Evolutionary conservation across 2,797 vertebrate genomes (phyloP).

Genomic region (Amniataba percoides): DNA sequence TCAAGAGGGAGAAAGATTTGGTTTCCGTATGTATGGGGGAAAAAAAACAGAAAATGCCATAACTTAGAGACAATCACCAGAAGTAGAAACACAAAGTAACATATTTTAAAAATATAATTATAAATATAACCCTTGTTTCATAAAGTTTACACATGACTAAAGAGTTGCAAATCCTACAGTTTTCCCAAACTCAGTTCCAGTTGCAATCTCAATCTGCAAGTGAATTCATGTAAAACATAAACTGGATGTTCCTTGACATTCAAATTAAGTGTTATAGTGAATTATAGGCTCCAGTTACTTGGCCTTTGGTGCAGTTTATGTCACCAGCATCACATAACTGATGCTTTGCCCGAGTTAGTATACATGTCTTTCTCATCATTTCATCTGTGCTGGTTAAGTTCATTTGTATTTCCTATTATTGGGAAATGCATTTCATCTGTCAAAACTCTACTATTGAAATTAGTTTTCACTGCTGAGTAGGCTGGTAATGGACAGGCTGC

Average conservation of each 20-base stretch:
- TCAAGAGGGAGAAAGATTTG: background rate
- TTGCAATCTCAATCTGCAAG: background rate
- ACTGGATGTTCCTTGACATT: background rate
- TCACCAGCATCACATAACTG: background rate
- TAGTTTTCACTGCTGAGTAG: constrained; percentile 28
- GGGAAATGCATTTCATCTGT: constrained; percentile 16
- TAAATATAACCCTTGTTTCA: too few relatives aligned
- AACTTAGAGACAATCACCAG: background rate
- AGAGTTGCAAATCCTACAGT: background rate
- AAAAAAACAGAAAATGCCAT: background rate
- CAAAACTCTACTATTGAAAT: constrained; percentile 42
- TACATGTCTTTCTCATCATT: background rate
- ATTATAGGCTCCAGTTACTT: background rate
- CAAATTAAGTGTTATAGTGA: background rate
- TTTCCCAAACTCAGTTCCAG: background rate
- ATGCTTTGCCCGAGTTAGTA: background rate
- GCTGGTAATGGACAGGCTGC: constrained; percentile 23
- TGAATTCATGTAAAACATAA: background rate
- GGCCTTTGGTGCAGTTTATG: background rate
- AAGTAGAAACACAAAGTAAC: background rate
- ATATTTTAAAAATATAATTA: background rate
- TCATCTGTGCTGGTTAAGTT: background rate
- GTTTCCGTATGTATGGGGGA: background rate
- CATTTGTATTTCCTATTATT: background rate
- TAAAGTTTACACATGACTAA: background rate